phyloP scores from a whole-genome alignment of 2,797 vertebrate species.

The Sebastes wilsoni region DNA sequence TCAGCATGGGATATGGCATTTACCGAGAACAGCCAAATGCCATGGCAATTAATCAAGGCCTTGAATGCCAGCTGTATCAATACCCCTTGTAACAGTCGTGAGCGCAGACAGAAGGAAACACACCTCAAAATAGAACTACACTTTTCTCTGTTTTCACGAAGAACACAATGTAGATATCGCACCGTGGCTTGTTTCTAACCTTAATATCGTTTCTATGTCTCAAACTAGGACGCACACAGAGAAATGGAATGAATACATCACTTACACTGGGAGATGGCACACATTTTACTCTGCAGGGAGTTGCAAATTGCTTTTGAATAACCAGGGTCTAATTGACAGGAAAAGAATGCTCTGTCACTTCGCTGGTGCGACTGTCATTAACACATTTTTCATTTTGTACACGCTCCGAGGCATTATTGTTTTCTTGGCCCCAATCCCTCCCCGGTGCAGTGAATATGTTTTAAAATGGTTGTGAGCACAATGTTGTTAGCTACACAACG shows the following conservation, averaged over 20 bases:
- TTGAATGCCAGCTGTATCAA: slow-evolving; percentile 75
- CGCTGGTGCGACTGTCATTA: slow-evolving; percentile 62
- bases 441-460: slow-evolving; percentile 69
- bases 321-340: slow-evolving; percentile 77
- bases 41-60: slow-evolving; percentile 77
- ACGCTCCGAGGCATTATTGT: slow-evolving; percentile 71
- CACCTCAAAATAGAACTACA: slow-evolving; percentile 2
- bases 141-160: slow-evolving; percentile 15
- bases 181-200: slow-evolving; percentile 31
- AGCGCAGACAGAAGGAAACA: slow-evolving; percentile 14
- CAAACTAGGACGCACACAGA: slow-evolving; percentile 59
- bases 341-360: slow-evolving; percentile 72
- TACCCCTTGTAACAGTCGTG: slow-evolving; percentile 41
- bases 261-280: slow-evolving; percentile 59
- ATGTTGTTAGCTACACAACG: slow-evolving; percentile 71
- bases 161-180: slow-evolving; percentile 4
- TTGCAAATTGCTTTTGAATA: slow-evolving; percentile 77
- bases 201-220: slow-evolving; percentile 49
- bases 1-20: slow-evolving; percentile 76
- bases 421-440: slow-evolving; percentile 67
- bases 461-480: slow-evolving; percentile 74
- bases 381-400: slow-evolving; percentile 76
- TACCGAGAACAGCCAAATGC: slow-evolving; percentile 76
- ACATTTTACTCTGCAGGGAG: slow-evolving; percentile 69
- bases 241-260: slow-evolving; percentile 65